Percentiles rank a stretch among this genome's conserved stretches.
These are phyloP conservation scores for Ptychobarbus kaznakovi DNA, from an alignment of 2,797 vertebrate species.

Conservation along the genomic window DNA sequence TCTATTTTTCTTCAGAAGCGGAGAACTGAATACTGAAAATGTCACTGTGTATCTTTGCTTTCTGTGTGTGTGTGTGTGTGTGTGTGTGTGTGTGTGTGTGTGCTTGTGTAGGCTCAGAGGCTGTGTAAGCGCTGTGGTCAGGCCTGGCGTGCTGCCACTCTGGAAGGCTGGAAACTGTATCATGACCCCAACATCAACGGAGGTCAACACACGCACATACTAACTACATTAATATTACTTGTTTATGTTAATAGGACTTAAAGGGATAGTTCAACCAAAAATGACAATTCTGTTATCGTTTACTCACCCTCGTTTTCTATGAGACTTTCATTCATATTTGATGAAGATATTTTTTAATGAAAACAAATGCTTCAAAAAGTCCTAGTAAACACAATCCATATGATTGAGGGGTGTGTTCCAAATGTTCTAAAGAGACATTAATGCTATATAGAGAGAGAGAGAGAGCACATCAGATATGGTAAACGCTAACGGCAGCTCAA, in stretches of 20 bases:
- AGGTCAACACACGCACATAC: slow-evolving; percentile 75
- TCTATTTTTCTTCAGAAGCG: background rate
- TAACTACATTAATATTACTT: background rate
- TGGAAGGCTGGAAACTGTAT: slow-evolving; percentile 98
- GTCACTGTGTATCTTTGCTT: background rate
- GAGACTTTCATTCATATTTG: background rate
- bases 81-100: slow-evolving; percentile 40
- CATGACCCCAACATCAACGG: slow-evolving; percentile 92
- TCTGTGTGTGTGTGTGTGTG: background rate
- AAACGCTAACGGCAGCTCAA: too few species aligned
- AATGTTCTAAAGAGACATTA: too few species aligned
- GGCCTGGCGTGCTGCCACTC: slow-evolving; percentile 97
- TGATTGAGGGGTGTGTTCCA: background rate
- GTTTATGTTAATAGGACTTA: background rate
- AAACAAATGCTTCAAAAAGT: background rate
- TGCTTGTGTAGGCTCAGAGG: slow-evolving; percentile 85
- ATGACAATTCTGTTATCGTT: background rate
- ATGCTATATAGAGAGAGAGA: too few species aligned
- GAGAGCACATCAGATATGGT: background rate
- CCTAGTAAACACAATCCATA: background rate
- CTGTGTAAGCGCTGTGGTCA: slow-evolving; percentile 96
- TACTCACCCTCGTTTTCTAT: background rate
- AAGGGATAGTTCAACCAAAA: background rate
- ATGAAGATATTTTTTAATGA: background rate
- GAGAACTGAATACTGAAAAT: background rate